Evolutionary conservation across 2,113 vertebrate species (phyloP), one percentile per base, ranked within the genome.

Genomic region (Salvator merianae): DNA sequence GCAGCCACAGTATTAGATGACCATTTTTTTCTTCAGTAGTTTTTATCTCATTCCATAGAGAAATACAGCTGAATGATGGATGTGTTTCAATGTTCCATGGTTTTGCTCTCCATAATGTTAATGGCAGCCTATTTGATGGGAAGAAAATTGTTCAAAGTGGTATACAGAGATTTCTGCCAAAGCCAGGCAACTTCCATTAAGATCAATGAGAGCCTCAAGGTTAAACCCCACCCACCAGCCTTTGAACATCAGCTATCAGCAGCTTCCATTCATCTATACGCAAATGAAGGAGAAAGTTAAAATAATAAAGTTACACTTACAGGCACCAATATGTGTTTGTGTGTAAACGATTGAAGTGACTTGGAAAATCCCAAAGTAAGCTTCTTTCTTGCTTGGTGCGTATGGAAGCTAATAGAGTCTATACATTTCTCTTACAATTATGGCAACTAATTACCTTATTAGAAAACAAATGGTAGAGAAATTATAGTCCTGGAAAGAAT

Each of bases 361-460:
- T 84, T 83, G 55, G 38, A 86, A 90, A 85, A 91, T 76, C 6
- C 24, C 32, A 69, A 73, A 71, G 40, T 1, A 86, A 89, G 10
- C 3, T 70, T 24, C 50, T 40, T 79, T 88, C 85, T 88, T 2
- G 78, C 89, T 85, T 90, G 24, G 86, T 9, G 36, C 78, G 2
- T 88, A 85, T 14, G 62, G 92, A 62, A 72, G 18, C 32, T 88
- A 89, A 83, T 69, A 90, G 76, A 80, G 14, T 84, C 76, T 47
- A n/a, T 82, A 78, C 1, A 36, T 84, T 82, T 77, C 84, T 91
- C 85, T 47, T 77, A 79, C 86, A 88, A 82, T 88, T 89, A 79
- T 81, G 71, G 79, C 18, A 90, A 90, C 55, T 90, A 91, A 86
- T 84, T 92, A 85, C 50, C 36, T 88, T 88, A 84, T 83, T 91